These are phyloP conservation scores for Lepus timidus DNA, from an alignment of 2,113 vertebrate species.

Conservation along the genomic window DNA sequence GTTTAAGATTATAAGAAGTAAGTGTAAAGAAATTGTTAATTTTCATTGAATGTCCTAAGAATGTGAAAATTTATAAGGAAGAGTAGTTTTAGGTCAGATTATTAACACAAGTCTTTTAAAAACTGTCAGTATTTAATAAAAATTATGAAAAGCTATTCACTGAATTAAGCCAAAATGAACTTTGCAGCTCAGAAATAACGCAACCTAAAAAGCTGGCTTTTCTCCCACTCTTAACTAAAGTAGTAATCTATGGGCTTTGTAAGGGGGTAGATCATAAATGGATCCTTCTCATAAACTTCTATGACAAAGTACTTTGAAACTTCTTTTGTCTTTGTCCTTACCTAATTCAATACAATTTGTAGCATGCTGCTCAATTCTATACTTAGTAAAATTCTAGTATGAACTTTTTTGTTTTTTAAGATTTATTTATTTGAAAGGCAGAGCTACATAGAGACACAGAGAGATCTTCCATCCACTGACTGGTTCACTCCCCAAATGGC, in stretches of 20 bases:
- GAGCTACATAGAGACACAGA: too few species aligned
- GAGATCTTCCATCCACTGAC: too few species aligned
- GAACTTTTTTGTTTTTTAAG: neutral
- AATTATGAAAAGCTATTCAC: neutral
- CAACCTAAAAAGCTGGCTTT: neutral
- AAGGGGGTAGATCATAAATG: neutral
- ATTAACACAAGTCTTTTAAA: slow-evolving; percentile 53
- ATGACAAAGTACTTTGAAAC: neutral
- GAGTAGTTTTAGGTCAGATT: neutral
- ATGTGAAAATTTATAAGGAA: slow-evolving; percentile 24
- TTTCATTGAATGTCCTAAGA: neutral
- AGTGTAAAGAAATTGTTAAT: slow-evolving; percentile 35
- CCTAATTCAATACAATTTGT: slow-evolving; percentile 1
- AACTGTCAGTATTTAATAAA: slow-evolving; percentile 43
- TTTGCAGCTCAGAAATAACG: slow-evolving; percentile 27
- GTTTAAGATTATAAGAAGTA: slow-evolving; percentile 46
- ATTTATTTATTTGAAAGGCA: too few species aligned
- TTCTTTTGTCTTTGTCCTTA: slow-evolving; percentile 48
- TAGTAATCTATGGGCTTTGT: neutral
- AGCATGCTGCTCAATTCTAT: neutral
- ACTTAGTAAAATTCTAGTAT: neutral
- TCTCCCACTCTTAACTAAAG: neutral
- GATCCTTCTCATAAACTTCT: neutral
- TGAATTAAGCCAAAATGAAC: slow-evolving; percentile 8
- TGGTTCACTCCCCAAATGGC: too few species aligned